Percentiles rank a stretch among this genome's conserved stretches.
Conservation (phyloP, 2,113 vertebrate genomes). For the Stigmatopora nigra region DNA sequence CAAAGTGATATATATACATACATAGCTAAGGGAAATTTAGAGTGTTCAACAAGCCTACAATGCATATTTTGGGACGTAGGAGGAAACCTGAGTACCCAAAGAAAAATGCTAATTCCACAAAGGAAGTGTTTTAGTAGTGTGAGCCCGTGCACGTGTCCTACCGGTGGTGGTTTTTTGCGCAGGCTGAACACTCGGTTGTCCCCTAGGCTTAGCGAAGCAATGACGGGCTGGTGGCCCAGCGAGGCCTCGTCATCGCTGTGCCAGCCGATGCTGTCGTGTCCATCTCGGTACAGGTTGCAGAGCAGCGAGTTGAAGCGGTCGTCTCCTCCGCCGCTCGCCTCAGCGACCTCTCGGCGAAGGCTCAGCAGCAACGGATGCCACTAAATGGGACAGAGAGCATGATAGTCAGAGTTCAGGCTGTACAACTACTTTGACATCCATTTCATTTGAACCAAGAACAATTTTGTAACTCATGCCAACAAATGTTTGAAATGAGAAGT, state of each 20-base stretch:
- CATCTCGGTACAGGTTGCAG: slow-evolving; percentile 86
- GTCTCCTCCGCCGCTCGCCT: slow-evolving; percentile 57
- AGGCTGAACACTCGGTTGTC: slow-evolving; percentile 87
- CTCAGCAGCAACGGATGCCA: slow-evolving; percentile 79
- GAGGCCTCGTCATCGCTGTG: slow-evolving; percentile 87
- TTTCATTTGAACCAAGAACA: too few species aligned
- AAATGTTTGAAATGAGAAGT: too few species aligned
- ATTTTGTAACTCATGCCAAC: too few species aligned
- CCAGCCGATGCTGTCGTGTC: slow-evolving; percentile 92
- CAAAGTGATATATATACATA: background rate
- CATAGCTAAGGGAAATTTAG: background rate
- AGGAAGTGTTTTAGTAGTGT: too few species aligned
- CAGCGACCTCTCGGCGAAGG: slow-evolving; percentile 68
- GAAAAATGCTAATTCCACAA: too few species aligned
- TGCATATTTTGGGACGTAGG: too few species aligned
- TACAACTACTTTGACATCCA: too few species aligned
- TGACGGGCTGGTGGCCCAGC: slow-evolving; percentile 74
- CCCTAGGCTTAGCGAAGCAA: slow-evolving; percentile 87
- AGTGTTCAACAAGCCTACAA: too few species aligned
- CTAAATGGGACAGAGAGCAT: slow-evolving; percentile 48
- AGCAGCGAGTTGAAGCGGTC: slow-evolving; percentile 85
- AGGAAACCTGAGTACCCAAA: too few species aligned
- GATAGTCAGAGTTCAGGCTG: background rate
- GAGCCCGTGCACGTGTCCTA: slow-evolving; percentile 56
- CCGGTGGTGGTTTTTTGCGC: slow-evolving; percentile 82